These are phyloP conservation scores for Octomys mimax DNA, from an alignment of 2,797 vertebrate genomes.

Conservation along the genomic window DNA sequence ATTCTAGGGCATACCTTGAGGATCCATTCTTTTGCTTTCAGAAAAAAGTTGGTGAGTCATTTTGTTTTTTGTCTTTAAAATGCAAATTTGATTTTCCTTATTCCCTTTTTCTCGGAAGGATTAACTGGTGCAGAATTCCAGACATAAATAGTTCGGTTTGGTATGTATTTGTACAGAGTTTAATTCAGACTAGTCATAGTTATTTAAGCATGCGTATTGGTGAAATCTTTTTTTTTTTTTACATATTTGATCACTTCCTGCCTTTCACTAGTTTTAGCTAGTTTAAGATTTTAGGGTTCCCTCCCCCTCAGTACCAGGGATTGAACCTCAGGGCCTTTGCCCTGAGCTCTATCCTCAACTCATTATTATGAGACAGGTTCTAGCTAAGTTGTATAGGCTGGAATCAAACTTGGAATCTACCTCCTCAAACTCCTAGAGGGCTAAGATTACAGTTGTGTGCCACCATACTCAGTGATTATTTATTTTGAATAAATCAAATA, in stretches of 20 bases:
- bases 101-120: constrained; percentile 58
- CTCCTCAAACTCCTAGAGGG: neutral
- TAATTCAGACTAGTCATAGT: neutral
- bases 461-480: neutral
- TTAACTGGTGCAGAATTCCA: constrained; percentile 63
- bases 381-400: neutral
- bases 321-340: neutral
- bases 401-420: neutral
- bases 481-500: constrained; percentile 64
- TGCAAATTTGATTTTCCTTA: constrained; percentile 55
- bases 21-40: constrained; percentile 48
- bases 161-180: constrained; percentile 8
- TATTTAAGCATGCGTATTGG: constrained; percentile 44
- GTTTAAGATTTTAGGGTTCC: constrained; percentile 11
- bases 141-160: constrained; percentile 56
- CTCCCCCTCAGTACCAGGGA: neutral
- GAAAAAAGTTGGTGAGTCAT: constrained; percentile 21
- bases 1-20: constrained; percentile 64
- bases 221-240: neutral
- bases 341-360: neutral
- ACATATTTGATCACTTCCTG: constrained; percentile 37
- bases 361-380: neutral
- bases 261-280: constrained; percentile 59
- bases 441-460: neutral
- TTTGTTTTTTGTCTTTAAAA: constrained; percentile 61